phyloP scores from a whole-genome alignment of 2,797 vertebrate genomes.

The Smutsia temminckii region DNA sequence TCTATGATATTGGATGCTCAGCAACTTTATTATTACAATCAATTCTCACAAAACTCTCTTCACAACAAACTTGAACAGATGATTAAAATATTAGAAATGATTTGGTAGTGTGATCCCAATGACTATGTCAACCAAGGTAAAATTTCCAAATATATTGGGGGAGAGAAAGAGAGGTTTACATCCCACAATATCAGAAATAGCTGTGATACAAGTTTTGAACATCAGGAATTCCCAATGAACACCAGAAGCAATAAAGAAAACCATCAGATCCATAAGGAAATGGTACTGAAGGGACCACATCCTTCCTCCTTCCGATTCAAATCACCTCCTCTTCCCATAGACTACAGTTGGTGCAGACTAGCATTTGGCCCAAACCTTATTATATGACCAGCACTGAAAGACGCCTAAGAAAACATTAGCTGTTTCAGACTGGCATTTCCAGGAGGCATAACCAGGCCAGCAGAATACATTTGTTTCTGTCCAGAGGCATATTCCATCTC shows the following conservation, averaged over 20 bases:
- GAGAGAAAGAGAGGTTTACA: background rate
- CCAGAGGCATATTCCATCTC: background rate
- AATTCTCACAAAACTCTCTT: background rate
- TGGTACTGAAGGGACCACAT: background rate
- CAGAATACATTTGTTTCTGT: background rate
- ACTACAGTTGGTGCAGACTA: background rate
- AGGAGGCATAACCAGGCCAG: background rate
- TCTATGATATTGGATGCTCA: background rate
- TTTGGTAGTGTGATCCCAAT: background rate
- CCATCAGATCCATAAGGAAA: background rate
- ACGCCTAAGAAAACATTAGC: background rate
- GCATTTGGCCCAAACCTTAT: background rate
- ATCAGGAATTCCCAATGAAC: background rate
- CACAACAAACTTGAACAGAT: background rate
- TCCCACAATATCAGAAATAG: background rate
- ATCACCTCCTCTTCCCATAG: background rate
- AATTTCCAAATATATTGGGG: background rate
- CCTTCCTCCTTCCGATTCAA: background rate
- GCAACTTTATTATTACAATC: background rate
- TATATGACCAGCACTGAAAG: background rate
- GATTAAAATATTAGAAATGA: background rate
- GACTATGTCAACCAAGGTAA: background rate
- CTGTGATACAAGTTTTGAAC: background rate
- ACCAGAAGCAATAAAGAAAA: background rate
- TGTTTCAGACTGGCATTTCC: background rate